phyloP scores from a whole-genome alignment of 1,140 invertebrate genomes.

The Phortica variegata region DNA sequence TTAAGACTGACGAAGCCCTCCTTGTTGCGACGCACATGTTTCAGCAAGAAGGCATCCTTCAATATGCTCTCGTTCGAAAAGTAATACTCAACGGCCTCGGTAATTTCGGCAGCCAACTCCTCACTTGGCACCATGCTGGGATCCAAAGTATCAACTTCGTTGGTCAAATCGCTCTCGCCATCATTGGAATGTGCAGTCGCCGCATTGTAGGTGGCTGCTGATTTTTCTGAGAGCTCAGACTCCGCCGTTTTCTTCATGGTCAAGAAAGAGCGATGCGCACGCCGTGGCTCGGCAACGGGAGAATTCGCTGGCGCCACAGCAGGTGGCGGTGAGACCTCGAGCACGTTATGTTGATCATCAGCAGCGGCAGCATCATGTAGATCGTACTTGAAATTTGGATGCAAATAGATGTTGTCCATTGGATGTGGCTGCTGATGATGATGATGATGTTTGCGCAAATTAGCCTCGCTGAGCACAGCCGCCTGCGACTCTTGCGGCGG shows the following conservation, averaged over 20 bases:
- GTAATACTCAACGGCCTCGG: conserved; percentile 87
- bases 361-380: not conserved
- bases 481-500: conserved; percentile 12
- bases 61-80: conserved; percentile 93
- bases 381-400: conserved; percentile 42
- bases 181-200: not conserved
- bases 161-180: conserved; percentile 4
- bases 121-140: conserved; percentile 62
- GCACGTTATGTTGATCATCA: not conserved
- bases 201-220: not conserved
- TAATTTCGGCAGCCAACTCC: conserved; percentile 74
- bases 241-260: conserved; percentile 28
- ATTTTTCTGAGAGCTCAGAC: too few species aligned
- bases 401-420: conserved; percentile 50
- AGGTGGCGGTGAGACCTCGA: conserved; percentile 38
- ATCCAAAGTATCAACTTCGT: conserved; percentile 43
- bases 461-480: conserved; percentile 42
- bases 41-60: conserved; percentile 92
- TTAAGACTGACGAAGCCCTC: conserved; percentile 94
- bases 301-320: conserved; percentile 38
- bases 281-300: conserved; percentile 31
- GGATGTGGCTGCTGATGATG: conserved; percentile 4
- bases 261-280: conserved; percentile 45
- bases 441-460: conserved; percentile 41
- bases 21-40: conserved; percentile 91